Evolutionary conservation across 1,140 invertebrate genomes (phyloP).

Genomic region (Drosophila dunni): DNA sequence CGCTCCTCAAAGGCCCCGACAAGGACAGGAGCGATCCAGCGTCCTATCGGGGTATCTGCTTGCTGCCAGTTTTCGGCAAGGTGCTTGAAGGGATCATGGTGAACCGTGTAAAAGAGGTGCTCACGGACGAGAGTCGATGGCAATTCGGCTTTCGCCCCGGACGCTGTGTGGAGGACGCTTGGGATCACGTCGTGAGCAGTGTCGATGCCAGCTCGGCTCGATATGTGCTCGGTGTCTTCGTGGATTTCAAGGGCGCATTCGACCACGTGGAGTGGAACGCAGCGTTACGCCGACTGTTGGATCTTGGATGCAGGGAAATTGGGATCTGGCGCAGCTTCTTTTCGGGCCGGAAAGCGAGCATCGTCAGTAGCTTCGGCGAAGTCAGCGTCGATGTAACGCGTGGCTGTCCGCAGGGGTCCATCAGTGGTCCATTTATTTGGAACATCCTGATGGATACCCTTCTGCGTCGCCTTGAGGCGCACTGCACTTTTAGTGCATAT

Average conservation of each 20-base stretch:
- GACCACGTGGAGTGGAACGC: constrained; percentile 24
- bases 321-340: constrained; percentile 22
- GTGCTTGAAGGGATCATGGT: constrained; percentile 42
- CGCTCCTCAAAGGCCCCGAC: constrained; percentile 23
- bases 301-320: not conserved
- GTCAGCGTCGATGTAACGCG: too few species aligned
- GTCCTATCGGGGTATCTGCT: constrained; percentile 14
- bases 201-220: constrained; percentile 17
- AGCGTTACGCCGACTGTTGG: not conserved
- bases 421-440: too few species aligned
- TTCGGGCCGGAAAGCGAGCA: too few species aligned
- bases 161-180: constrained; percentile 36
- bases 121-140: constrained; percentile 30
- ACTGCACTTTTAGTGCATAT: too few species aligned
- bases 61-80: constrained; percentile 44
- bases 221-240: constrained; percentile 33
- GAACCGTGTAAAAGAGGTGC: constrained; percentile 27
- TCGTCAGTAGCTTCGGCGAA: too few species aligned
- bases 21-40: constrained; percentile 9
- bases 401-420: too few species aligned
- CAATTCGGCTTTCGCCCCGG: constrained; percentile 35
- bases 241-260: constrained; percentile 34
- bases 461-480: too few species aligned
- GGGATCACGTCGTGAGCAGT: constrained; percentile 5
- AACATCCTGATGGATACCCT: too few species aligned